Evolutionary conservation across 2,113 vertebrate genomes (phyloP), one percentile per base, ranked within the genome.

Genomic region (Parus major): DNA sequence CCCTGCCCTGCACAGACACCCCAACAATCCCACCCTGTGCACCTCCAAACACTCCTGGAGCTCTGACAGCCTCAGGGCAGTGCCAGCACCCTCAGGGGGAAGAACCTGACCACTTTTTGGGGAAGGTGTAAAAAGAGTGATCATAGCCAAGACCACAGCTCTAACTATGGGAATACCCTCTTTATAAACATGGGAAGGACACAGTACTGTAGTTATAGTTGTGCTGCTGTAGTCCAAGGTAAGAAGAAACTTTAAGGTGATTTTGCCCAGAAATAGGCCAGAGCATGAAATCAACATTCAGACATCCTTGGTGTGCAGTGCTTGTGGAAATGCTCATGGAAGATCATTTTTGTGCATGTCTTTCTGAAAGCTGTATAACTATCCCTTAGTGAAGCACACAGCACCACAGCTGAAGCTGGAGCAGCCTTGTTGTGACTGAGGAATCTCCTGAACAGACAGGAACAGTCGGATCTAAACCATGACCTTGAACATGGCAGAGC

Each of bases 261-360:
- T 49, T 33, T 72, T 83, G 46, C 44, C 66, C 63, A 35, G 44
- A 52, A 85, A 47, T 10, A 25, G 1, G 1, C 19, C 39, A 52
- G 50, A 63, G 79, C 13, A 2, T 20, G 21, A 46, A 25, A 36
- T 35, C 22, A 29, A 0, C 21, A 5, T 39, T 28, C 0, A 1
- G 18, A 33, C 53, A 41, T 46, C 6, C 25, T 15, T 60, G 65
- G 66, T 68, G 57, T 47, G 19, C 49, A 14, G 49, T 13, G n/a
- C 10, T 9, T 55, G 69, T 70, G 52, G 47, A 81, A 46, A 10
- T 15, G 23, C 63, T 92, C 14, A 0, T 18, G 66, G 55, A 41
- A 57, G 65, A 9, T 22, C 12, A 39, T 15, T 31, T 41, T 36
- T 72, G 19, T 42, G 53, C 19, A 4, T 12, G 3, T 31, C 35